Base-by-base conservation (phyloP, 1,140 invertebrate species). In the Drosophila lowei region DNA sequence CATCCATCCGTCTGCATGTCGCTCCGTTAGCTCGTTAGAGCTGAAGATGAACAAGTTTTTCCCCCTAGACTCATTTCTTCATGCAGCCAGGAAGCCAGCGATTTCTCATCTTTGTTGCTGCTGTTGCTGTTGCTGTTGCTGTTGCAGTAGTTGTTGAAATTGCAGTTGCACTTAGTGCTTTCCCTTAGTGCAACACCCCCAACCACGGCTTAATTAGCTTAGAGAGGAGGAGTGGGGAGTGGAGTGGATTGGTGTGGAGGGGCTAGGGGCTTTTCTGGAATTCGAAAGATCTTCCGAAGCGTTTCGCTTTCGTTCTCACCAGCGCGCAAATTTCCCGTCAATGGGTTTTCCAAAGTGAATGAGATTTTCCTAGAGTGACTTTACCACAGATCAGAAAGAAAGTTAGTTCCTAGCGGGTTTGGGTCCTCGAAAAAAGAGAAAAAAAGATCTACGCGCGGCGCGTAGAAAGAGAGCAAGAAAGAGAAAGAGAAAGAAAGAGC, bases 21-120 rank as follows among this genome's bases (percentile, higher is more conserved):
- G 65, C 52, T 68, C 65, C 65, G 65, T 68, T 68, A 63, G 68
- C 76, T 83, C 80, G 79, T 84, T 84, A 84, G 65, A 76, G 78
- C 62, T 68, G 63, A 83, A 88, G 83, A 86, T 86, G 83, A 83
- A 86, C 83, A 88, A 88, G 83, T 86, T 86, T 86, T 76, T 77
- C 60, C 62, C 62, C 44, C 43, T 61, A 62, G 61, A 55, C 65
- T 68, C 47, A 68, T 75, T 79, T 75, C 72, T 77, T 70, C 60
- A 65, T 73, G 61, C 56, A 68, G 65, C 78, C 83, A 88, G 83
- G 83, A 86, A 86, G 66, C 81, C 49, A 50, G 74, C 78, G 65
- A 86, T 86, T 86, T 86, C 76, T 88, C 81, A 86, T 85, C 84
- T 78, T 84, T 68, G 72, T 68, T 78, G 61, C 23, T 57, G 9